Conservation (phyloP, 2,113 vertebrate genomes). For the Dendrocopos noguchii region DNA sequence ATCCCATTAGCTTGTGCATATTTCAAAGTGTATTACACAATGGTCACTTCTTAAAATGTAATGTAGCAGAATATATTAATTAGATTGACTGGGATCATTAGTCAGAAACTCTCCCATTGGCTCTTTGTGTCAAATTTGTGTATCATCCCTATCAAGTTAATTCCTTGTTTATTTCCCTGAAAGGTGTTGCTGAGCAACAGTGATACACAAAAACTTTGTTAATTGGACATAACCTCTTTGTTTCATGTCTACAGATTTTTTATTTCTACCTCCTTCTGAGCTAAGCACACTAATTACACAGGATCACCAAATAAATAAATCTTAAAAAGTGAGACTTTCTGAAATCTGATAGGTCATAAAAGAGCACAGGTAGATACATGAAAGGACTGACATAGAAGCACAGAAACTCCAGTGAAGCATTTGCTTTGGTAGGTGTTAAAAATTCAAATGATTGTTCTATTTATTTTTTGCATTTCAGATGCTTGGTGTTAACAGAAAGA, state of each 20-base stretch:
- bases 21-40: slow-evolving; percentile 92
- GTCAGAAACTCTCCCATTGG: slow-evolving; percentile 78
- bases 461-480: slow-evolving; percentile 40
- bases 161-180: slow-evolving; percentile 44
- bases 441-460: not conserved
- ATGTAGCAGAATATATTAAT: slow-evolving; percentile 90
- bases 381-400: not conserved
- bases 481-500: slow-evolving; percentile 6
- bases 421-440: not conserved
- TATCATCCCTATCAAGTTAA: slow-evolving; percentile 62
- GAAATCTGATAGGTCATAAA: not conserved
- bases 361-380: not conserved
- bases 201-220: not conserved
- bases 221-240: not conserved
- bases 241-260: not conserved
- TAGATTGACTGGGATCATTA: slow-evolving; percentile 91
- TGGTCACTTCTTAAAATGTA: slow-evolving; percentile 94
- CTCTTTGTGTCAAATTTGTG: slow-evolving; percentile 75
- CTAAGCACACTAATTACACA: not conserved
- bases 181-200: not conserved
- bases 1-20: slow-evolving; percentile 99
- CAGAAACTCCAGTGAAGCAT: not conserved
- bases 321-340: fast-evolving
- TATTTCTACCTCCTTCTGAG: not conserved
- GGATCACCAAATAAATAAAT: not conserved